These are phyloP conservation scores for Nyleta sp. DNA, from an alignment of 2,888 invertebrate species.

Conservation along the genomic window DNA sequence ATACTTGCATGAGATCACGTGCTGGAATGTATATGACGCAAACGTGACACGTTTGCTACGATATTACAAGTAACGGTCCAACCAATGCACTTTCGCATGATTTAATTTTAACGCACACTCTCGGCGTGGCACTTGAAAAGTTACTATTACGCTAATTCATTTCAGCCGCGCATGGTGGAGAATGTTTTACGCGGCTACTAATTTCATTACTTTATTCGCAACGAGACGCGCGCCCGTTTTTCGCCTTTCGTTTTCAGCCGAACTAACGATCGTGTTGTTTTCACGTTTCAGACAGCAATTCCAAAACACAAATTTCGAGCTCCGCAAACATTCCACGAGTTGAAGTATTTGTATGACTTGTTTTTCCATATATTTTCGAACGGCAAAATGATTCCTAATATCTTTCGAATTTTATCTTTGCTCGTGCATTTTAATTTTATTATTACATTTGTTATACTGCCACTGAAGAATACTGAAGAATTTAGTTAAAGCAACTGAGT, in stretches of 20 bases:
- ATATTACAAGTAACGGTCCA: slow-evolving; percentile 59
- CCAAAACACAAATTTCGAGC: no score
- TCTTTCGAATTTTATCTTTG: no score
- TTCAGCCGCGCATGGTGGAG: slow-evolving; percentile 7
- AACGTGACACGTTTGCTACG: slow-evolving; percentile 62
- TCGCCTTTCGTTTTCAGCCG: background rate
- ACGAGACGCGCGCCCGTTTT: slow-evolving; percentile 7
- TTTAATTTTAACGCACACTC: slow-evolving; percentile 45
- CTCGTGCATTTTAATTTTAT: no score
- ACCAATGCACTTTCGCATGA: slow-evolving; percentile 50
- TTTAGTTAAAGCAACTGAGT: no score
- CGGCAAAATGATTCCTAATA: no score
- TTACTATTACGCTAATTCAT: slow-evolving; percentile 31
- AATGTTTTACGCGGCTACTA: slow-evolving; percentile 6
- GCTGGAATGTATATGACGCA: slow-evolving; percentile 61
- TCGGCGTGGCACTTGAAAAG: slow-evolving; percentile 21
- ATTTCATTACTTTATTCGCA: background rate
- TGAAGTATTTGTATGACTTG: no score
- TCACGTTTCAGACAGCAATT: no score
- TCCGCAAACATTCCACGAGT: no score
- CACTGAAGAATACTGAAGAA: no score
- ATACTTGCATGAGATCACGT: slow-evolving; percentile 59
- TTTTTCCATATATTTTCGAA: no score
- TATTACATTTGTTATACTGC: no score
- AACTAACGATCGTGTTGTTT: background rate